Evolutionary conservation across 2,888 invertebrate genomes (phyloP).

Genomic region (Synergus itoensis): DNA sequence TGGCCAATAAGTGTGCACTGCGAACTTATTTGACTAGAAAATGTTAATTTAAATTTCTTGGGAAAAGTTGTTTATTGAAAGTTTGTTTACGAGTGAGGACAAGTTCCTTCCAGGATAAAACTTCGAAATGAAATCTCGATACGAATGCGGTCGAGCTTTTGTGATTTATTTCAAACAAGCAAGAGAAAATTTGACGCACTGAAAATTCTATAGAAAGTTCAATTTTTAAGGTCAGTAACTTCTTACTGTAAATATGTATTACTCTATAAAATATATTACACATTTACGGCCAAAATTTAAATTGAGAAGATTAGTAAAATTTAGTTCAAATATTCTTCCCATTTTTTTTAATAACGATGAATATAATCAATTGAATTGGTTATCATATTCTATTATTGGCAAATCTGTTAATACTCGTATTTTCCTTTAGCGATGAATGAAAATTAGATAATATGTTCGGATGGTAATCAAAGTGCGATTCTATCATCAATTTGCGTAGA

Average conservation of each 20-base stretch:
- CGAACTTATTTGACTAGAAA: constrained; percentile 5
- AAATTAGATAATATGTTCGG: constrained; percentile 38
- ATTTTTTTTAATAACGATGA: no score
- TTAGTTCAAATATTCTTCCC: no score
- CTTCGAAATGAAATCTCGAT: constrained; percentile 8
- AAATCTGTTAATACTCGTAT: constrained; percentile 5
- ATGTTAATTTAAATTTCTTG: constrained; percentile 35
- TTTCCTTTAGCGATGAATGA: constrained; percentile 27
- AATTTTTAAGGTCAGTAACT: background rate
- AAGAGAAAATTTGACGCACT: background rate
- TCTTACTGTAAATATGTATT: no score
- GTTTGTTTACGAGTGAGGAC: constrained; percentile 12
- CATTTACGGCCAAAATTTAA: no score
- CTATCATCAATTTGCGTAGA: constrained; percentile 16
- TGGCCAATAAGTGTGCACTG: constrained; percentile 6
- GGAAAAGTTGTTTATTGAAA: constrained; percentile 21
- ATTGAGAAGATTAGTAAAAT: no score
- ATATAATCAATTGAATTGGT: background rate
- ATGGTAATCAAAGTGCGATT: constrained; percentile 10
- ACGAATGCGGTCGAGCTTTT: constrained; percentile 25
- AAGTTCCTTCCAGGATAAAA: constrained; percentile 2
- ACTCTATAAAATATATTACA: no score
- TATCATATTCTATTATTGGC: constrained; percentile 26
- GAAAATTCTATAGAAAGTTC: background rate
- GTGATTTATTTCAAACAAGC: constrained; percentile 27